Evolutionary conservation across 2,113 vertebrate genomes (phyloP).

Genomic region (Deroptyus accipitrinus): DNA sequence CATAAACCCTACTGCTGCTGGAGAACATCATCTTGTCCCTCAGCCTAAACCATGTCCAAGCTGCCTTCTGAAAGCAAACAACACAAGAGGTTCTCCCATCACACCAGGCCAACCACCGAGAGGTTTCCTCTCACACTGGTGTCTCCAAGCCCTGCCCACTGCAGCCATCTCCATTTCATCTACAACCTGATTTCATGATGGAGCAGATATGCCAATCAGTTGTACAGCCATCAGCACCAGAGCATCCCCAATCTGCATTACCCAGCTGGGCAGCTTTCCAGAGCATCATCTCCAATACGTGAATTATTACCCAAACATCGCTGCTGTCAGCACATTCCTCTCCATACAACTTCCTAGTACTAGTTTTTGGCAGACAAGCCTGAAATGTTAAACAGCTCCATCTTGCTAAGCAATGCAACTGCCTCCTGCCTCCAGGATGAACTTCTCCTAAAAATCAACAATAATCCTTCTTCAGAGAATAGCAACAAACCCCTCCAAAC

Average conservation of each 20-base stretch:
- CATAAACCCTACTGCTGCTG: not conserved
- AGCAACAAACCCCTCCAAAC: not conserved
- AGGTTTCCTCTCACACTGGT: not conserved
- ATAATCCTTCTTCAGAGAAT: not conserved
- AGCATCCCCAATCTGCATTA: constrained; percentile 57
- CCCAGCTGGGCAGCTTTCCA: constrained; percentile 70
- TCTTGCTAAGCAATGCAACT: constrained; percentile 53
- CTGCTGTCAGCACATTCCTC: constrained; percentile 76
- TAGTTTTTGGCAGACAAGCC: constrained; percentile 68
- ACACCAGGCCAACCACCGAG: not conserved
- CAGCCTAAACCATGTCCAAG: not conserved
- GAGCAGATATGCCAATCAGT: constrained; percentile 55
- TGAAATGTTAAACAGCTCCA: constrained; percentile 75
- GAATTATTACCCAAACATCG: constrained; percentile 70
- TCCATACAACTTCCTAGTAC: constrained; percentile 67
- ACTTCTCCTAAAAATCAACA: constrained; percentile 43
- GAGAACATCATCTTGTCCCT: not conserved
- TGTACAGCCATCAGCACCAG: constrained; percentile 22
- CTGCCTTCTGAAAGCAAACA: not conserved
- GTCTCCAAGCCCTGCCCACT: not conserved
- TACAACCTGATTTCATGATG: not conserved
- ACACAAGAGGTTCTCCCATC: not conserved
- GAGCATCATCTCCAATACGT: constrained; percentile 51
- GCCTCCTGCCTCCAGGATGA: constrained; percentile 61
- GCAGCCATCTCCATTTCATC: not conserved